Percentiles rank a stretch among this genome's conserved stretches.
Conservation (phyloP, 2,888 invertebrate species). For the Idaea biselata region DNA sequence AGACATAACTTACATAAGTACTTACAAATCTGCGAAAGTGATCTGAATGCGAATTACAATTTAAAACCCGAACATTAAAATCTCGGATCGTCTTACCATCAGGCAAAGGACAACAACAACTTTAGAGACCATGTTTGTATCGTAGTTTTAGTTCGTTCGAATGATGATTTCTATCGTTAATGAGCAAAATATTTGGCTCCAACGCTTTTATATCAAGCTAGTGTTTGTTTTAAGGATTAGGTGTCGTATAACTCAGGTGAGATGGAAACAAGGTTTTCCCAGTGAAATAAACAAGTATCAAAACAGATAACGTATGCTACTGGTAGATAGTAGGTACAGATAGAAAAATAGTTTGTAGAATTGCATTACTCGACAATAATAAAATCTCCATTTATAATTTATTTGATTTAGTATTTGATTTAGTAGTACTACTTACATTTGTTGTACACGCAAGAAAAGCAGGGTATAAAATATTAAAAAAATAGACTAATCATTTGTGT, state of each 20-base stretch:
- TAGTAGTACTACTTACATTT: no score
- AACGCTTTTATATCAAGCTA: slow-evolving; percentile 53
- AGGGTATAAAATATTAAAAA: no score
- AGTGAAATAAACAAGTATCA: slow-evolving; percentile 42
- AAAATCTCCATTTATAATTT: background rate
- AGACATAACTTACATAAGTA: background rate
- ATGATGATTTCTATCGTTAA: slow-evolving; percentile 35
- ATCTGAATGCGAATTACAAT: background rate
- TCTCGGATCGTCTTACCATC: slow-evolving; percentile 52
- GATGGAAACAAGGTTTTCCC: slow-evolving; percentile 61
- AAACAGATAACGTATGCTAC: slow-evolving; percentile 52
- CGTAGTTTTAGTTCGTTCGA: slow-evolving; percentile 10
- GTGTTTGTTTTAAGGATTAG: slow-evolving; percentile 55
- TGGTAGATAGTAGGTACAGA: slow-evolving; percentile 39
- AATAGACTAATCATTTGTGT: no score
- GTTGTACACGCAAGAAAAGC: no score
- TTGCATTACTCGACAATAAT: background rate
- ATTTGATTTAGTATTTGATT: no score
- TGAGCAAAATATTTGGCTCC: slow-evolving; percentile 31
- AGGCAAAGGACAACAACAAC: slow-evolving; percentile 52
- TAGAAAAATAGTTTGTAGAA: slow-evolving; percentile 16
- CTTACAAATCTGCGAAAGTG: no score
- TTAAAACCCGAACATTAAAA: slow-evolving; percentile 8
- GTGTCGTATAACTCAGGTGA: slow-evolving; percentile 32
- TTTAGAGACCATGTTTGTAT: slow-evolving; percentile 59